Percentiles rank a stretch among this genome's conserved stretches.
Conservation (phyloP, 2,888 invertebrate genomes). For the Drosophila nr. medialis region DNA sequence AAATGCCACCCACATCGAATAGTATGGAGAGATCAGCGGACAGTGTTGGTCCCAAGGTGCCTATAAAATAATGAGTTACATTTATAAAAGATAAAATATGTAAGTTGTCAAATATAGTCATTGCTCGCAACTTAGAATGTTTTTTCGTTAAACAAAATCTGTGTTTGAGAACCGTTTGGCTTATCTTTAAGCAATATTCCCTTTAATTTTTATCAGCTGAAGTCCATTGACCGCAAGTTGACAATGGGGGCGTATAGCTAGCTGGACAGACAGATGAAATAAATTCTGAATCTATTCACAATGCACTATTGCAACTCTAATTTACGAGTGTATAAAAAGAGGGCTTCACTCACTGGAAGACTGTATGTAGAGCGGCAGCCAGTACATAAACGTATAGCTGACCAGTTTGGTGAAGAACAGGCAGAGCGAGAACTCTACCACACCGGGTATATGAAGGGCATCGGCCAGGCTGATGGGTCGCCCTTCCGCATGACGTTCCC, state of each 20-base stretch:
- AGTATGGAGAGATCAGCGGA: conserved; percentile 92
- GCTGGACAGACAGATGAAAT: background rate
- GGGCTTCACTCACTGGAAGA: conserved; percentile 89
- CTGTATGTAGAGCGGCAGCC: conserved; percentile 96
- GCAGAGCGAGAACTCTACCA: conserved; percentile 95
- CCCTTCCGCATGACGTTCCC: conserved; percentile 25
- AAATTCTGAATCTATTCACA: background rate
- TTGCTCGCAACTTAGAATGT: background rate
- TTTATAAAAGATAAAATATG: background rate
- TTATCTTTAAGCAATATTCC: background rate
- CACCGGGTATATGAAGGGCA: conserved; percentile 95
- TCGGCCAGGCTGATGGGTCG: conserved; percentile 80
- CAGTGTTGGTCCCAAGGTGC: conserved; percentile 87
- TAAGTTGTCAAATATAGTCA: background rate
- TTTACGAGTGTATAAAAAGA: background rate
- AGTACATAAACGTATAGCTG: conserved; percentile 98
- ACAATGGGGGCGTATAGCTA: background rate
- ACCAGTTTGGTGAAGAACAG: conserved; percentile 98
- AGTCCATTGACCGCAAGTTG: background rate
- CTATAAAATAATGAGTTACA: conserved; percentile 84
- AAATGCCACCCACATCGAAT: conserved; percentile 96
- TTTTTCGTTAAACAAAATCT: background rate
- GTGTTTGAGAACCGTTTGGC: background rate
- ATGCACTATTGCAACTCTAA: background rate
- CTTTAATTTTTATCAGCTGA: background rate